phyloP scores from a whole-genome alignment of 2,888 invertebrate species.

The Pheosia tremula region DNA sequence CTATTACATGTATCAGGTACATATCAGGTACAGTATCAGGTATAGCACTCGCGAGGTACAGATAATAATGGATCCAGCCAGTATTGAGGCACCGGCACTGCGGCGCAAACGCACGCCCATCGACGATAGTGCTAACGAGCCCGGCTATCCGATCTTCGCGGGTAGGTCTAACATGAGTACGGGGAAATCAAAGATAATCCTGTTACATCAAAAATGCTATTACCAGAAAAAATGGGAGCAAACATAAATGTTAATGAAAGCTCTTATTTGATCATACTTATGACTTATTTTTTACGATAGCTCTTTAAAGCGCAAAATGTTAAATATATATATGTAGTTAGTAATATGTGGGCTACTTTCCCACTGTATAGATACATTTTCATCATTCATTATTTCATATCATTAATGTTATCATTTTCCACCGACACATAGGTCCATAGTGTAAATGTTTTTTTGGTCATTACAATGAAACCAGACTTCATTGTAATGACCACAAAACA shows the following conservation, averaged over 20 bases:
- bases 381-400: too few species aligned
- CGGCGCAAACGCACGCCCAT: slow-evolving; percentile 46
- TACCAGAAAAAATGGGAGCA: background rate
- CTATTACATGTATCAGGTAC: background rate
- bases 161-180: background rate
- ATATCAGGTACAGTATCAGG: background rate
- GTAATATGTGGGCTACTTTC: too few species aligned
- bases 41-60: slow-evolving; percentile 1
- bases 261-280: too few species aligned
- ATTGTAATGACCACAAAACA: too few species aligned
- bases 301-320: too few species aligned
- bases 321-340: too few species aligned
- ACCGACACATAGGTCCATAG: too few species aligned
- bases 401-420: too few species aligned
- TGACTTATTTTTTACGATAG: too few species aligned
- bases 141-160: slow-evolving; percentile 54
- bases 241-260: background rate
- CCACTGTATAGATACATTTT: too few species aligned
- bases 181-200: background rate
- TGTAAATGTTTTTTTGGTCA: too few species aligned
- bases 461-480: too few species aligned
- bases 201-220: background rate
- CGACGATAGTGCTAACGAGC: slow-evolving; percentile 65
- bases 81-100: background rate
- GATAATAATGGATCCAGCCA: slow-evolving; percentile 1